Conservation (phyloP, 1,140 invertebrate species). For the Orius laevigatus region DNA sequence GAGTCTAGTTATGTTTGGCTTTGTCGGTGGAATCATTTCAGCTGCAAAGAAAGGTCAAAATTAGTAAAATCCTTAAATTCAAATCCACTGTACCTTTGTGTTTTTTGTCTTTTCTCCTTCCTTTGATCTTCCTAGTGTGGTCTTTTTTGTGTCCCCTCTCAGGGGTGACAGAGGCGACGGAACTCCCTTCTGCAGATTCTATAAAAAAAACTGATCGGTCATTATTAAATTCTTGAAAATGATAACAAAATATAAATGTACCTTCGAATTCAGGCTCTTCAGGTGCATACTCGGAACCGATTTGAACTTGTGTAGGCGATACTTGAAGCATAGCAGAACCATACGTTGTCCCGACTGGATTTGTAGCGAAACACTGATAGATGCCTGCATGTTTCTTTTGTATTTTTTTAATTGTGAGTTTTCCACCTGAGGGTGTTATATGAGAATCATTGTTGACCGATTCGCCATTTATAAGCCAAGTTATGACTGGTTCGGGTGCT, state of each 20-base stretch:
- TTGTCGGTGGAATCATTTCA: constrained; percentile 68
- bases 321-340: constrained; percentile 47
- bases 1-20: constrained; percentile 66
- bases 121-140: constrained; percentile 22
- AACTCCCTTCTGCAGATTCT: constrained; percentile 18
- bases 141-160: constrained; percentile 25
- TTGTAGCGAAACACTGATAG: constrained; percentile 75
- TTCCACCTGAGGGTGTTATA: constrained; percentile 34
- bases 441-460: constrained; percentile 36
- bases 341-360: constrained; percentile 53
- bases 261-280: constrained; percentile 15
- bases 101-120: constrained; percentile 30
- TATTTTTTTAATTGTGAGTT: constrained; percentile 44
- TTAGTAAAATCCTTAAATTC: constrained; percentile 5
- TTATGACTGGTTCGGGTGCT: constrained; percentile 48
- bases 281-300: constrained; percentile 4
- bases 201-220: constrained; percentile 11
- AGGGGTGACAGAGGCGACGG: constrained; percentile 23
- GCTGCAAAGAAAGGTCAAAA: constrained; percentile 21
- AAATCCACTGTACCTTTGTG: constrained; percentile 25
- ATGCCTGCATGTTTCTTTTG: constrained; percentile 71
- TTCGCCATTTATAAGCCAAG: constrained; percentile 74
- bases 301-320: constrained; percentile 47
- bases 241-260: constrained; percentile 5
- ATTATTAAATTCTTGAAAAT: constrained; percentile 1